A percentile compares a stretch with the other conserved stretches of the same genome.
Evolutionary conservation across 1,140 invertebrate species (phyloP).

Genomic region (Drepana arcuata): DNA sequence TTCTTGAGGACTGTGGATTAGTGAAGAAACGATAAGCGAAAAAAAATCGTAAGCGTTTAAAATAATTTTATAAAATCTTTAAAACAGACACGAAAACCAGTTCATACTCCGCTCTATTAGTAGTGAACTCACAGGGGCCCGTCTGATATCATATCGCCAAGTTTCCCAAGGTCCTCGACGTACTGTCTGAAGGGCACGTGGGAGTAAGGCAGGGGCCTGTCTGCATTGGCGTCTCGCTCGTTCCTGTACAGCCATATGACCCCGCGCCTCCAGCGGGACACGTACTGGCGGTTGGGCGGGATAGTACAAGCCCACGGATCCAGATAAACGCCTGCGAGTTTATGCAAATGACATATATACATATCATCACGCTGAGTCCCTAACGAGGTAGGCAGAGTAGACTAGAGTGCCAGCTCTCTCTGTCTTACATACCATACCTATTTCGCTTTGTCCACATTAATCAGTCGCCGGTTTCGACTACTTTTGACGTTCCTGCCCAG

Average conservation of each 20-base stretch:
- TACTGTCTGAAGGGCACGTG: constrained; percentile 84
- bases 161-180: constrained; percentile 83
- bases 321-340: constrained; percentile 74
- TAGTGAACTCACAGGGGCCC: constrained; percentile 85
- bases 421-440: too few species aligned
- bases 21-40: too few species aligned
- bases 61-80: too few species aligned
- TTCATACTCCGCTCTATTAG: too few species aligned
- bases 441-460: too few species aligned
- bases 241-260: constrained; percentile 87
- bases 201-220: constrained; percentile 75
- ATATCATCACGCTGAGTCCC: not conserved
- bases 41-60: too few species aligned
- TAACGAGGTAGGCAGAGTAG: too few species aligned
- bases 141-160: constrained; percentile 94
- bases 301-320: constrained; percentile 89
- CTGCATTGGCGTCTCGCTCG: constrained; percentile 73
- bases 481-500: too few species aligned
- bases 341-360: constrained; percentile 78
- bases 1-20: too few species aligned
- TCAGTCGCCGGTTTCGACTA: too few species aligned
- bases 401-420: too few species aligned
- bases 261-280: constrained; percentile 81
- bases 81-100: too few species aligned
- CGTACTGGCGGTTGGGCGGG: constrained; percentile 78